Evolutionary conservation across 2,113 vertebrate genomes (phyloP), one percentile per base, ranked within the genome.

Genomic region (Merops nubicus): DNA sequence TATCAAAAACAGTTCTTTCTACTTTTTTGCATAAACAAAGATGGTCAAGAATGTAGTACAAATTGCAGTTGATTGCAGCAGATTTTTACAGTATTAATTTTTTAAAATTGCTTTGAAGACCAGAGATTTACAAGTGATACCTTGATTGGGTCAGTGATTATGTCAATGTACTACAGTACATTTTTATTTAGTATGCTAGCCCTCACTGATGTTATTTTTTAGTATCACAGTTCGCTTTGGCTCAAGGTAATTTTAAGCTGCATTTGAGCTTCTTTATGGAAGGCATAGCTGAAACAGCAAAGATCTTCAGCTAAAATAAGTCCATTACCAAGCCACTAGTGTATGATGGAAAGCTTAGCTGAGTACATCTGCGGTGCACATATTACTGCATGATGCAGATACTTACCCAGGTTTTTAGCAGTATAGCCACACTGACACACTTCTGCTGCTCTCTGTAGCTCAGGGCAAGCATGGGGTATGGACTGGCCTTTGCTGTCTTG

Each of bases 91-190:
- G 20, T 81, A 82, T 89, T 76, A 79, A 72, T 80, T 93, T 91
- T 89, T 90, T 38, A 26, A 17, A 89, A 73, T 38, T 69, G 19
- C 83, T 96, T 93, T 93, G 85, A 89, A 86, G 64, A 70, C 28
- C 38, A 53, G 53, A 64, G 64, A 85, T 91, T 94, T 84, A 40
- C 47, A 93, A 74, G 28, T 34, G n/a, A 57, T 78, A 87, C 43
- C 57, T 89, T 5, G 0, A 3, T 53, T 3, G 1, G 57, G 17
- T 42, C 68, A 68, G 48, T 22, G 40, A 31, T 53, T 77, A 43
- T 67, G 33, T 53, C 47, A 68, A 33, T 62, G 48, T 48, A 65
- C 21, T 45, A 42, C 33, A 85, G 40, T 59, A 78, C 40, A 60
- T 91, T 86, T 90, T 78, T 78, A 26, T 87, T 75, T 64, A 78